A percentile compares a stretch with the other conserved stretches of the same genome.
Conservation (phyloP, 2,113 vertebrate species). For the Mustelus asterias region DNA sequence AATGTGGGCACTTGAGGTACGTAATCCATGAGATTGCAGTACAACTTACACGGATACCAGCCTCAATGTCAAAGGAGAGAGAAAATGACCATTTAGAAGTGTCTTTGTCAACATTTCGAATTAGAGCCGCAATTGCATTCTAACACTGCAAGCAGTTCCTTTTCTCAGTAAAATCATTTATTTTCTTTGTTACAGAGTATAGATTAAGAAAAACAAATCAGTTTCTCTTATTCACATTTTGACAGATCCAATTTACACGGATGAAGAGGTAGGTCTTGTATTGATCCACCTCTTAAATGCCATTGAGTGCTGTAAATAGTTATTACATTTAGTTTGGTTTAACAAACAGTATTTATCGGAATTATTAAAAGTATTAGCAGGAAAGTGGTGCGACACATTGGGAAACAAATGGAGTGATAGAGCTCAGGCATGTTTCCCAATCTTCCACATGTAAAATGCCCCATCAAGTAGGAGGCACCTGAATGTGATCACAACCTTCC, state of each 20-base stretch:
- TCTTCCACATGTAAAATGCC: background rate
- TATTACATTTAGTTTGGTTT: background rate
- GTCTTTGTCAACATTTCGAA: background rate
- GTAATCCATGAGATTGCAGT: background rate
- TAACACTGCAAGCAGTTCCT: background rate
- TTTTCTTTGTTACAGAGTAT: background rate
- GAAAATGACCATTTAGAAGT: background rate
- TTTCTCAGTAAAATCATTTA: background rate
- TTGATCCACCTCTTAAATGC: constrained; percentile 12
- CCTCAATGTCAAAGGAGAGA: background rate
- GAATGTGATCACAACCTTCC: background rate
- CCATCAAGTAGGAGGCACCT: no score
- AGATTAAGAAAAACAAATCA: constrained; percentile 20
- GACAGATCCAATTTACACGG: constrained; percentile 2
- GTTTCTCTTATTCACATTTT: constrained; percentile 15
- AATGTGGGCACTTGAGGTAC: background rate
- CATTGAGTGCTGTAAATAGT: background rate
- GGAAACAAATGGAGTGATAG: background rate
- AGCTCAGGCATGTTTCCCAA: background rate
- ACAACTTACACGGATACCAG: background rate
- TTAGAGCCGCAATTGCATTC: background rate
- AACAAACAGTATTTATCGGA: constrained; percentile 1
- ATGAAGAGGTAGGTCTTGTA: background rate
- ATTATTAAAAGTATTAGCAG: background rate
- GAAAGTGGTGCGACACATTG: background rate